Evolutionary conservation across 2,113 vertebrate genomes (phyloP).

Genomic region (Mustelus asterias): DNA sequence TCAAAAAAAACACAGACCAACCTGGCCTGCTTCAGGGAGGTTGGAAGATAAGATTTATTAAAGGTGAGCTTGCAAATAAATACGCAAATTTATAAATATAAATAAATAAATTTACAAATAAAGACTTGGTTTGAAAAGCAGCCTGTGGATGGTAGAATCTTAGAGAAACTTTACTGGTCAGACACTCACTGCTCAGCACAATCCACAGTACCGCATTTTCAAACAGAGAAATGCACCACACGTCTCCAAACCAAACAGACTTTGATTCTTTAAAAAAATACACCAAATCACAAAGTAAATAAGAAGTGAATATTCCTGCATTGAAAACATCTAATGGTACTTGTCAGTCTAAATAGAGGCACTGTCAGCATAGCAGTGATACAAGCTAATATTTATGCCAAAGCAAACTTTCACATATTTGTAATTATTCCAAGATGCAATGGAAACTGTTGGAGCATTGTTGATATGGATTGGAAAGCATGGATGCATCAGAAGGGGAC

Average conservation of each 20-base stretch:
- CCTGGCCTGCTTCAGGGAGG: not conserved
- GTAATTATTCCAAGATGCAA: not conserved
- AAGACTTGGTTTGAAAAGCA: not conserved
- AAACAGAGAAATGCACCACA: not conserved
- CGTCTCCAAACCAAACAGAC: not conserved
- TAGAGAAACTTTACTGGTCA: not conserved
- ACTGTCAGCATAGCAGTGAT: not conserved
- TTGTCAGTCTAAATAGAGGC: not conserved
- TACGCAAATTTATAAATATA: not conserved
- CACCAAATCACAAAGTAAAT: not conserved
- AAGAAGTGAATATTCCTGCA: not conserved
- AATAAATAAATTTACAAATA: not conserved
- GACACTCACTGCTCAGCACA: not conserved
- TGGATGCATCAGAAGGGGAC: not conserved
- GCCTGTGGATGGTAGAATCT: not conserved
- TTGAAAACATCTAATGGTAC: not conserved
- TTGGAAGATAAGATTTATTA: not conserved
- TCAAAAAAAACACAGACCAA: not conserved
- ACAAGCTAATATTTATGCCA: slow-evolving; percentile 25
- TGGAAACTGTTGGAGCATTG: not conserved
- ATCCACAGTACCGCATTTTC: not conserved
- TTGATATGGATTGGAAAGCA: not conserved
- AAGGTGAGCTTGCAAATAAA: not conserved
- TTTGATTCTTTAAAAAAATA: not conserved
- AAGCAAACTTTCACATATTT: slow-evolving; percentile 12